Conservation (phyloP, 2,888 invertebrate species). For the Erebia epiphron region DNA sequence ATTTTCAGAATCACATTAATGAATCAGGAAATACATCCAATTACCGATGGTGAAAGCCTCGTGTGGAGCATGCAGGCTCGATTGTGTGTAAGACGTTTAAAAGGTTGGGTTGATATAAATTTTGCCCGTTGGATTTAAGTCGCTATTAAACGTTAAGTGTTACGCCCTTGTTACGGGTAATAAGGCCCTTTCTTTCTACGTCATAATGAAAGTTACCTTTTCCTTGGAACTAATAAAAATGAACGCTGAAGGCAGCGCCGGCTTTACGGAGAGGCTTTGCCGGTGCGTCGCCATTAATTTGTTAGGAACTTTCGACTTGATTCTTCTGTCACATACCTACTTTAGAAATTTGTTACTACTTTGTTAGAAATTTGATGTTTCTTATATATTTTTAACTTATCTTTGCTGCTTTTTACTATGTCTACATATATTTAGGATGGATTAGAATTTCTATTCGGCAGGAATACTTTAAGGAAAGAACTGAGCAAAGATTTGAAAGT, state of each 20-base stretch:
- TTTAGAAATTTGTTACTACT: too few species aligned
- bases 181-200: slow-evolving; percentile 48
- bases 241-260: slow-evolving; percentile 47
- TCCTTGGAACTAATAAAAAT: slow-evolving; percentile 50
- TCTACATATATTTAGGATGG: too few species aligned
- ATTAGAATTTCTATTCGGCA: too few species aligned
- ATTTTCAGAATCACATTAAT: too few species aligned
- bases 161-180: slow-evolving; percentile 37
- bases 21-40: too few species aligned
- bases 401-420: neutral
- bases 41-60: too few species aligned
- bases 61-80: neutral
- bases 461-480: too few species aligned
- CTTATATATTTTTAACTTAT: too few species aligned
- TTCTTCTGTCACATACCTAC: slow-evolving; percentile 9
- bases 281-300: slow-evolving; percentile 47
- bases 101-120: slow-evolving; percentile 49
- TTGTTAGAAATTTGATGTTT: neutral
- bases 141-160: slow-evolving; percentile 40
- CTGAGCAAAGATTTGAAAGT: too few species aligned
- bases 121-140: slow-evolving; percentile 46
- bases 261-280: slow-evolving; percentile 43
- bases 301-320: slow-evolving; percentile 34
- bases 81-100: slow-evolving; percentile 28
- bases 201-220: slow-evolving; percentile 50